Conservation (phyloP, 2,113 vertebrate species). For the Oncorhynchus mykiss region DNA sequence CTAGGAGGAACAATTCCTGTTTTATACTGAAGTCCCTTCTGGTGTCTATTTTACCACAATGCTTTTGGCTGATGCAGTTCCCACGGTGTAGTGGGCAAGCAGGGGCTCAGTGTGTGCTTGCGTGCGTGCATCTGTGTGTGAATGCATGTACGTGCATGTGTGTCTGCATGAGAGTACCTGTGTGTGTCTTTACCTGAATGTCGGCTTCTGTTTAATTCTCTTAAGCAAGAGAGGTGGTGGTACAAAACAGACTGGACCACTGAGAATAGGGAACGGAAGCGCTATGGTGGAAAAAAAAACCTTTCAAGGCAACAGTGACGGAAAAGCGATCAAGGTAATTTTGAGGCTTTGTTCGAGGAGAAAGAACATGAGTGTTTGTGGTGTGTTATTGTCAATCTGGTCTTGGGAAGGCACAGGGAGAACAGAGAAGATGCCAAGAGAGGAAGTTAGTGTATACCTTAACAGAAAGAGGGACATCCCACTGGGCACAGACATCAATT, state of each 20-base stretch:
- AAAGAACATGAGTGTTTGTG: background rate
- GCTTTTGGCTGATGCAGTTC: slow-evolving; percentile 46
- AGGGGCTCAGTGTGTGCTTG: slow-evolving; percentile 32
- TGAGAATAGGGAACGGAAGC: background rate
- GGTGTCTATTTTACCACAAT: slow-evolving; percentile 43
- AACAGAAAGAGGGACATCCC: slow-evolving; percentile 4
- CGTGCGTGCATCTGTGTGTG: background rate
- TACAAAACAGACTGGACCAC: slow-evolving; percentile 18
- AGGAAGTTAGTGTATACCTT: slow-evolving; percentile 23
- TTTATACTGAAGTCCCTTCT: slow-evolving; percentile 52
- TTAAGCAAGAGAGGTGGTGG: background rate
- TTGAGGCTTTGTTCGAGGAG: slow-evolving; percentile 16
- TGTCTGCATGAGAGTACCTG: background rate
- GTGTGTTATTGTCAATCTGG: background rate
- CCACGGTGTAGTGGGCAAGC: slow-evolving; percentile 52
- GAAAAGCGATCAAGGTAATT: slow-evolving; percentile 1
- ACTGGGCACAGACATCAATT: background rate
- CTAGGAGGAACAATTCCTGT: slow-evolving; percentile 54
- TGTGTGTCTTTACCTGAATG: background rate
- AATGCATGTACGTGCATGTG: slow-evolving; percentile 25
- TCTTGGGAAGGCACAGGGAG: slow-evolving; percentile 19
- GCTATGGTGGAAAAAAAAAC: background rate
- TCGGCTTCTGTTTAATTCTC: background rate
- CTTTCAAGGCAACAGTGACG: background rate
- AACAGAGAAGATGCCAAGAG: slow-evolving; percentile 51